Percentiles rank a stretch among this genome's conserved stretches.
phyloP scores from a whole-genome alignment of 2,888 invertebrate species.

The Amblyteles armatorius region DNA sequence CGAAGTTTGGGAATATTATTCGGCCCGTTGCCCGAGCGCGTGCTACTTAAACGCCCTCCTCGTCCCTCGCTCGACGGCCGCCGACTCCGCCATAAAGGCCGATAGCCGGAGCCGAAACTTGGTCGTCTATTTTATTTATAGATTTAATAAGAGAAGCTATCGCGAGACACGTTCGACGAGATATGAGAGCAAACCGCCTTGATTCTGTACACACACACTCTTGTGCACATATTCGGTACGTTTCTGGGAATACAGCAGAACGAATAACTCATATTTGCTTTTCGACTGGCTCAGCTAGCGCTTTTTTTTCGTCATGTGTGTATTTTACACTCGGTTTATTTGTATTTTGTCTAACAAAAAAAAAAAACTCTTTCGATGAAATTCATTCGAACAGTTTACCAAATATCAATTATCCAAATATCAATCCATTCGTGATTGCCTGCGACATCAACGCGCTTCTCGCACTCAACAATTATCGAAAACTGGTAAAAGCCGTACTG shows the following conservation, averaged over 20 bases:
- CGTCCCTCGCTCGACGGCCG: background rate
- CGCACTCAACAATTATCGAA: background rate
- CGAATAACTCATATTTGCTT: background rate
- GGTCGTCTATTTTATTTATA: conserved; percentile 71
- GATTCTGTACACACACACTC: conserved; percentile 21
- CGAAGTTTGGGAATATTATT: conserved; percentile 68
- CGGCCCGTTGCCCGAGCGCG: conserved; percentile 45
- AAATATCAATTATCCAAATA: background rate
- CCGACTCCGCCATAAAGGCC: conserved; percentile 9
- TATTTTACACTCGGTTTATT: background rate
- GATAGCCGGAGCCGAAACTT: conserved; percentile 29
- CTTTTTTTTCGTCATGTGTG: background rate
- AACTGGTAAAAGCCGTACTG: background rate
- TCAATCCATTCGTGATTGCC: background rate
- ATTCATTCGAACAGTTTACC: background rate
- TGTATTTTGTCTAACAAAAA: background rate
- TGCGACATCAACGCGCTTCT: background rate
- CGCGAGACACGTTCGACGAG: conserved; percentile 33
- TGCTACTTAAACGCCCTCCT: conserved; percentile 6
- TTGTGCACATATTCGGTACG: background rate
- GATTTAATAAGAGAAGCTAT: conserved; percentile 70
- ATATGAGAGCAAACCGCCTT: conserved; percentile 9
- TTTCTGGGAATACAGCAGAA: background rate
- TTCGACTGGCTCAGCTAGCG: background rate
- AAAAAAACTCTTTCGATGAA: background rate